Evolutionary conservation across 2,113 vertebrate genomes (phyloP).

Genomic region (Lipotes vexillifer): DNA sequence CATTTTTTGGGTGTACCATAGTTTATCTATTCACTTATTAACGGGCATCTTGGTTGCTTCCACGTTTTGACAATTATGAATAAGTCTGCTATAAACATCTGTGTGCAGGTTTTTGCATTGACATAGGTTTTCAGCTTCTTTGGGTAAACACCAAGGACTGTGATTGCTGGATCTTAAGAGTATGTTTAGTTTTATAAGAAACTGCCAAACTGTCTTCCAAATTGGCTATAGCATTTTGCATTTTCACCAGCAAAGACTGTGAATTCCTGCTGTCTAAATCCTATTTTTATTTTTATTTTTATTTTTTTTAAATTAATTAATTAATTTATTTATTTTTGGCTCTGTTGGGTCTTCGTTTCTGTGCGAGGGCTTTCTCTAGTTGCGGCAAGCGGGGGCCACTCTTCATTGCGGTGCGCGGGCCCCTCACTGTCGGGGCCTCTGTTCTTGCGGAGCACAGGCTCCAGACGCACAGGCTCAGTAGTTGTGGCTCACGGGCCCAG

Average conservation of each 20-base stretch:
- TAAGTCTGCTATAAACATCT: not conserved
- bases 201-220: not conserved
- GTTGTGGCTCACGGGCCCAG: too few relatives aligned
- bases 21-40: not conserved
- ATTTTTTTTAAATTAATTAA: too few relatives aligned
- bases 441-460: too few relatives aligned
- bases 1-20: not conserved
- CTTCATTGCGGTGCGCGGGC: too few relatives aligned
- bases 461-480: too few relatives aligned
- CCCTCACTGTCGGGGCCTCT: too few relatives aligned
- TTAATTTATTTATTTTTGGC: too few relatives aligned
- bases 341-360: too few relatives aligned
- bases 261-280: not conserved
- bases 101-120: not conserved
- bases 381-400: too few relatives aligned
- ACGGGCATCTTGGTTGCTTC: not conserved
- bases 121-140: not conserved
- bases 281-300: too few relatives aligned
- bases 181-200: not conserved
- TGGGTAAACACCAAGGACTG: not conserved
- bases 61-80: not conserved
- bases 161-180: not conserved
- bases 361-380: too few relatives aligned
- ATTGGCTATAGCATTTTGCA: not conserved
- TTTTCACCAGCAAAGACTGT: not conserved